Evolutionary conservation across 2,797 vertebrate species (phyloP), one percentile per base, ranked within the genome.

Genomic region (Mormyrops attenuatus): DNA sequence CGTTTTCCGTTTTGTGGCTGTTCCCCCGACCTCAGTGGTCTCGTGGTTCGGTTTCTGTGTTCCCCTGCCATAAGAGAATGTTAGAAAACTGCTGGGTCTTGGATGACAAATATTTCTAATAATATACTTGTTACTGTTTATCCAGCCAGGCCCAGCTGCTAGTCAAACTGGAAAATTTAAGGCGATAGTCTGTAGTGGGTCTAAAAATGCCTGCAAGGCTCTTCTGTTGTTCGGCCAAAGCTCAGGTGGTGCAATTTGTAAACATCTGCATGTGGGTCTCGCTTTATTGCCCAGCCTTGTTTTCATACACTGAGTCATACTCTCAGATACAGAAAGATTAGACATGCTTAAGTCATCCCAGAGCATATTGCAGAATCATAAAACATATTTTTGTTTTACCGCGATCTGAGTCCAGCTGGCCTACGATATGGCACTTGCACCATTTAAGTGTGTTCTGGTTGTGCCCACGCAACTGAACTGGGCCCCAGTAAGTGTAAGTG

Each of bases 311-410:
- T 13, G 30, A 53, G 30, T 63, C 86, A 60, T 30, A 60, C 22
- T 60, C 34, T 88, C 86, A 60, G 30, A 88, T 88, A 63, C 17
- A 73, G 66, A 88, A 88, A 88, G 55, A 88, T 88, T 9, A 88
- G 15, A 44, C 22, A 34, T n/a, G 15, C 17, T 5, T 60, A 38
- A 38, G 53, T n/a, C 49, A 41, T 34, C 30, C 52, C 53, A 2
- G 53, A 50, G n/a, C 53, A 88, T 53, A 34, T 73, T 73, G 66
- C 30, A 38, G 66, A 73, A 6, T 38, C 66, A 66, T 66, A 69
- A 73, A 73, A 73, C 30, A 73, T 73, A 73, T 34, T 73, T 73
- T 34, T 15, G 66, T 73, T 73, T 73, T 73, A 1, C 66, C 66
- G 26, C 66, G n/a, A n/a, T n/a, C n/a, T n/a, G 22, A 30, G 63